Conservation (phyloP, 2,888 invertebrate genomes). For the Pseudococcus viburni region DNA sequence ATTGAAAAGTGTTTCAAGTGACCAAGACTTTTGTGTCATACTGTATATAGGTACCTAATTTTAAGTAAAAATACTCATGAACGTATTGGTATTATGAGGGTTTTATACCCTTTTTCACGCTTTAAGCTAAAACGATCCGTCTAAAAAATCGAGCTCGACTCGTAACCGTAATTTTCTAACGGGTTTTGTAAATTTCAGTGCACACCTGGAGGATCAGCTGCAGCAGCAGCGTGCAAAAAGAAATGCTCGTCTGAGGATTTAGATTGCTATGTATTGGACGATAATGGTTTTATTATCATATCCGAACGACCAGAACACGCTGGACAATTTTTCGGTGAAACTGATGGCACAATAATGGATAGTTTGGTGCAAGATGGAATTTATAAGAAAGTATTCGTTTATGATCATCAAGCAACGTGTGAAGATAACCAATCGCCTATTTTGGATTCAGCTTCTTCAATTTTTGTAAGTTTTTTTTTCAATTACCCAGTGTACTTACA, state of each 20-base stretch:
- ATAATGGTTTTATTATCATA: conserved; percentile 93
- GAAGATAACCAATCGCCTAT: conserved; percentile 73
- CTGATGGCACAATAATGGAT: conserved; percentile 95
- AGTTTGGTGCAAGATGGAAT: conserved; percentile 91
- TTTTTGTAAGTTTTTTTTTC: conserved; percentile 71
- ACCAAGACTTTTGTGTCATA: no score
- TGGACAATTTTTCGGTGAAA: conserved; percentile 93
- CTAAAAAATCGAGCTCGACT: not conserved
- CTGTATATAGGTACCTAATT: no score
- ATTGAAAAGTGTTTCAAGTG: no score
- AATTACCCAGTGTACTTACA: no score
- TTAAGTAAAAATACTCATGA: no score
- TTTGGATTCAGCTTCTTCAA: conserved; percentile 74
- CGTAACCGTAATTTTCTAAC: no score
- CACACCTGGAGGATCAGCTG: conserved; percentile 71
- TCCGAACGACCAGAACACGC: conserved; percentile 90
- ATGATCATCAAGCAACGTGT: conserved; percentile 92
- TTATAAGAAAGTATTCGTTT: conserved; percentile 88
- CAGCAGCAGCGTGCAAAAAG: conserved; percentile 80
- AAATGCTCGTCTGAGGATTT: conserved; percentile 89
- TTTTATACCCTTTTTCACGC: not conserved
- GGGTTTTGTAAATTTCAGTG: conserved; percentile 74
- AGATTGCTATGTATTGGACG: conserved; percentile 94
- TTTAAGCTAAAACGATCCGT: not conserved
- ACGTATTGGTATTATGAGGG: not conserved